Evolutionary conservation across 2,797 vertebrate species (phyloP).

Genomic region (Sphenopsis melanotis): DNA sequence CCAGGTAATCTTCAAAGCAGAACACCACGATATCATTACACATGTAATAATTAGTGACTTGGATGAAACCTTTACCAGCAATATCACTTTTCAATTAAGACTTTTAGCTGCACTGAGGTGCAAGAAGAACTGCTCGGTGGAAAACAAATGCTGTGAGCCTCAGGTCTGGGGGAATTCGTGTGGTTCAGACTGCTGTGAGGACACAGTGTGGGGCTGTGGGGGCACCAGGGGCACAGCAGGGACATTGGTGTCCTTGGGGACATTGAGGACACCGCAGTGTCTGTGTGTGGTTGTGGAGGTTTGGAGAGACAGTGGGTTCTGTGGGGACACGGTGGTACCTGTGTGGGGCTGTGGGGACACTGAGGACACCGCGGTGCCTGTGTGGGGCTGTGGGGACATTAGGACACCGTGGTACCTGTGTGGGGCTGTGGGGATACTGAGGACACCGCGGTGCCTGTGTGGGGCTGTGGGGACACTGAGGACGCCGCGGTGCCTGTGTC

Average conservation of each 20-base stretch:
- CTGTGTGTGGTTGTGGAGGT: too few species aligned
- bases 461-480: neutral
- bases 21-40: neutral
- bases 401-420: rapidly evolving
- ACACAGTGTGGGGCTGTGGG: neutral
- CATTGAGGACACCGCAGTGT: rapidly evolving
- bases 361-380: rapidly evolving
- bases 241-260: neutral
- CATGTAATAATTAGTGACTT: neutral
- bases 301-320: too few species aligned
- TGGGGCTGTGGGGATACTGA: neutral
- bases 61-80: neutral
- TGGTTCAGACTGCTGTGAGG: rapidly evolving
- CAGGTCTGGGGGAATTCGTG: rapidly evolving
- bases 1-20: neutral
- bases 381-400: rapidly evolving
- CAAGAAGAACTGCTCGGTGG: neutral
- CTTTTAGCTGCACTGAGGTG: rapidly evolving
- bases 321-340: too few species aligned
- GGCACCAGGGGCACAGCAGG: neutral
- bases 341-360: rapidly evolving
- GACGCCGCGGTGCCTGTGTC: rapidly evolving
- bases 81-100: neutral
- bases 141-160: neutral
- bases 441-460: rapidly evolving